These are phyloP conservation scores for Brevimyrus niger DNA, from an alignment of 2,113 vertebrate genomes.

Conservation along the genomic window DNA sequence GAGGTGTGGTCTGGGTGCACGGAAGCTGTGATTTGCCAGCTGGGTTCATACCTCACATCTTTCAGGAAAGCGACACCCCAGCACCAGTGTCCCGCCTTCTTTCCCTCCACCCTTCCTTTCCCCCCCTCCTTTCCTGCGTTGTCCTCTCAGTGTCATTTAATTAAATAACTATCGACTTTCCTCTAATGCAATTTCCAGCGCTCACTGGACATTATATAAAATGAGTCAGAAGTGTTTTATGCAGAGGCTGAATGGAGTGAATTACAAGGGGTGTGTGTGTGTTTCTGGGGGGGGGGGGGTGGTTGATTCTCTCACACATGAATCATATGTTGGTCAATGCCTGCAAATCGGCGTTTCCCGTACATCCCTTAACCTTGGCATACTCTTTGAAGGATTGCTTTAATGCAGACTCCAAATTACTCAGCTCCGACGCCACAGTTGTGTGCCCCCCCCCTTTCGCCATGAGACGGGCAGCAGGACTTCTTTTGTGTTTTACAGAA, in stretches of 20 bases:
- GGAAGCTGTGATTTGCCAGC: neutral
- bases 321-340: slow-evolving; percentile 24
- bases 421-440: slow-evolving; percentile 23
- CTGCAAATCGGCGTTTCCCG: slow-evolving; percentile 21
- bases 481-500: neutral
- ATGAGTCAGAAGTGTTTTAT: slow-evolving; percentile 23
- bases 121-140: neutral
- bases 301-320: slow-evolving; percentile 23
- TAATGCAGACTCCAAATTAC: slow-evolving; percentile 46
- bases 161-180: slow-evolving; percentile 41
- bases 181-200: slow-evolving; percentile 39
- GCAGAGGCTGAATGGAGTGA: slow-evolving; percentile 14
- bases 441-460: neutral
- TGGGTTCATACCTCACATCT: neutral
- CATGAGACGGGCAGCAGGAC: neutral
- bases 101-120: neutral
- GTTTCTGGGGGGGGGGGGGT: neutral
- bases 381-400: slow-evolving; percentile 46
- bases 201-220: neutral
- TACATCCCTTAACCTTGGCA: slow-evolving; percentile 34
- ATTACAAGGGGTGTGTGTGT: neutral
- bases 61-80: neutral
- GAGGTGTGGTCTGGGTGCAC: neutral
- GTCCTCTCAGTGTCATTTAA: slow-evolving; percentile 19
- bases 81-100: neutral